Conservation (phyloP, 2,797 vertebrate species). For the Hippopotamyrus pictus region DNA sequence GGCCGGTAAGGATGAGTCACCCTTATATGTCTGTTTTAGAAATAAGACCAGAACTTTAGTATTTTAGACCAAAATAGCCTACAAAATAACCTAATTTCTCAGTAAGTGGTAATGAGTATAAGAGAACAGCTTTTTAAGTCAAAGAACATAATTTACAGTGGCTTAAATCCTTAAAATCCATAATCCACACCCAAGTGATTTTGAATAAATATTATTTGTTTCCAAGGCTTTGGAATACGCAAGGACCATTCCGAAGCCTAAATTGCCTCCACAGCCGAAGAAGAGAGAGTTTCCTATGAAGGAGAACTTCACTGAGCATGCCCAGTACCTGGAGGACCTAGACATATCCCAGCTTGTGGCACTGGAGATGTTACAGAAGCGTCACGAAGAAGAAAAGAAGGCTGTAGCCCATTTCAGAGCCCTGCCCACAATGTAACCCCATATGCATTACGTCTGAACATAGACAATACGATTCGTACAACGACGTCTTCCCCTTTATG, state of each 20-base stretch:
- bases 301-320: constrained; percentile 17
- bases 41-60: not conserved
- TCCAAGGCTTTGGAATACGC: constrained; percentile 83
- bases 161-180: not conserved
- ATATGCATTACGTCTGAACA: not conserved
- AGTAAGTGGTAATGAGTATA: not conserved
- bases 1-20: not conserved
- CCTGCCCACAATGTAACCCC: constrained; percentile 48
- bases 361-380: constrained; percentile 65
- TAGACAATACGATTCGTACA: not conserved
- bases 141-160: not conserved
- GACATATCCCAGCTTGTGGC: constrained; percentile 51
- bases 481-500: not conserved
- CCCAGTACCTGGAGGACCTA: constrained; percentile 35
- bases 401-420: constrained; percentile 66
- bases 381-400: constrained; percentile 79
- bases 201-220: constrained; percentile 1
- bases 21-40: not conserved
- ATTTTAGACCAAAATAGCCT: not conserved
- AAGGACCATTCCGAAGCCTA: constrained; percentile 74
- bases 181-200: not conserved
- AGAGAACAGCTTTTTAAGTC: not conserved
- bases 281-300: constrained; percentile 27
- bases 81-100: not conserved
- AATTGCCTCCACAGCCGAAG: constrained; percentile 34